A percentile compares a stretch with the other conserved stretches of the same genome.
Evolutionary conservation across 2,797 vertebrate species (phyloP).

Genomic region (Myotis findleyi): DNA sequence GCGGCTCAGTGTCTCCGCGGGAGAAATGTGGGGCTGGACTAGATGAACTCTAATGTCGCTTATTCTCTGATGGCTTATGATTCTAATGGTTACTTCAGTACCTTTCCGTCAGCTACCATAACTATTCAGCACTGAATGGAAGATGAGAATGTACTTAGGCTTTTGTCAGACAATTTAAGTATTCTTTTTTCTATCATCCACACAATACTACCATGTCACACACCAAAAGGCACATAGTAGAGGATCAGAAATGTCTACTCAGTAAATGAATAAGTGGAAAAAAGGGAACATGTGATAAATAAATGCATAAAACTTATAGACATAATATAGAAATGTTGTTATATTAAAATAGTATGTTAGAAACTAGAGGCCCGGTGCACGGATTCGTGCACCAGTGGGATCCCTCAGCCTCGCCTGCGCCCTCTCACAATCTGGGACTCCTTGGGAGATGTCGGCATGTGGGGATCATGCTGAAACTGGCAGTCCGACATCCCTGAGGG

Average conservation of each 20-base stretch:
- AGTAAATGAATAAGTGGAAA: not conserved
- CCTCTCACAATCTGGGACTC: too few species aligned
- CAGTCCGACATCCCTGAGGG: too few species aligned
- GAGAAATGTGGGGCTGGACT: not conserved
- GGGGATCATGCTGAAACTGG: too few species aligned
- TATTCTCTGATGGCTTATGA: not conserved
- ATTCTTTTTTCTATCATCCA: not conserved
- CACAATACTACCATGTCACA: not conserved
- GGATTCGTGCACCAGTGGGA: too few species aligned
- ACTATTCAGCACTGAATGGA: not conserved
- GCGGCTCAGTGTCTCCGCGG: not conserved
- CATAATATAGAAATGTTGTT: not conserved
- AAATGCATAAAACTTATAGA: not conserved
- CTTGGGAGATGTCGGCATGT: too few species aligned
- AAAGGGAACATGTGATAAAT: not conserved
- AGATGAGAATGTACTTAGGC: not conserved
- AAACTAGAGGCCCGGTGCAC: not conserved
- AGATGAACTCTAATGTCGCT: not conserved
- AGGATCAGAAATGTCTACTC: not conserved
- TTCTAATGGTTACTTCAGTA: not conserved
- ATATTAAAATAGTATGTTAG: constrained; percentile 11
- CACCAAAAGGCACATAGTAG: not conserved
- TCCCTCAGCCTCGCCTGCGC: too few species aligned
- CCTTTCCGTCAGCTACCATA: not conserved
- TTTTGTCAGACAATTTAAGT: not conserved